These are phyloP conservation scores for Montipora cactus DNA, from an alignment of 64 coral and sea anemone species.

Conservation along the genomic window DNA sequence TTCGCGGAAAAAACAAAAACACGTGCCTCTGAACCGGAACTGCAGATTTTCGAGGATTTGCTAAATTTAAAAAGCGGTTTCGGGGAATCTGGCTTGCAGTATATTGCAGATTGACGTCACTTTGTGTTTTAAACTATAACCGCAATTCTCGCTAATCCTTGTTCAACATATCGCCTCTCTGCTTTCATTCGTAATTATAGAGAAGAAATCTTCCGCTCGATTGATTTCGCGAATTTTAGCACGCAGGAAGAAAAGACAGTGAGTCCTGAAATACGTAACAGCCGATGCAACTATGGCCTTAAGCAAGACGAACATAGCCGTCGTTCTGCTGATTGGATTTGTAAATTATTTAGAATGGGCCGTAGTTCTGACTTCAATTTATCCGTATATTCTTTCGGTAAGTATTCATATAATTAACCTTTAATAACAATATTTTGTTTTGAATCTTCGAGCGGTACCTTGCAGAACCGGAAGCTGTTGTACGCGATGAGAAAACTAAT, in stretches of 20 bases:
- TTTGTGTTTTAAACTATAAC: not conserved
- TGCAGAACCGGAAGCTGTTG: not conserved
- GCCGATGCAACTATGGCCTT: conserved; percentile 11
- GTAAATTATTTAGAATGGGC: conserved; percentile 84
- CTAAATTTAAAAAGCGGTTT: not conserved
- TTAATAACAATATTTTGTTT: not conserved
- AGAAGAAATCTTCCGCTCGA: not conserved
- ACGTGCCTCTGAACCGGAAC: not conserved
- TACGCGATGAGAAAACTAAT: not conserved
- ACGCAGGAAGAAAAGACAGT: not conserved
- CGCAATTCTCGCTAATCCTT: not conserved
- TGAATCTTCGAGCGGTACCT: not conserved
- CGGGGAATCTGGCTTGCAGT: not conserved
- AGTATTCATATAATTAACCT: not conserved
- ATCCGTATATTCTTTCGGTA: conserved; percentile 70
- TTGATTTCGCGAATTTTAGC: not conserved
- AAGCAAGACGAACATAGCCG: conserved; percentile 57
- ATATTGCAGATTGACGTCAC: not conserved
- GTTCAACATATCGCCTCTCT: not conserved
- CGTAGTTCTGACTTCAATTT: conserved; percentile 76
- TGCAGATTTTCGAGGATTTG: not conserved
- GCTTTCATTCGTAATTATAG: not conserved
- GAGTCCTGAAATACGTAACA: not conserved
- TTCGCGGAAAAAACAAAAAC: not conserved
- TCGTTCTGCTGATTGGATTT: conserved; percentile 65